phyloP scores from a whole-genome alignment of 2,113 vertebrate species.

The Hucho hucho region DNA sequence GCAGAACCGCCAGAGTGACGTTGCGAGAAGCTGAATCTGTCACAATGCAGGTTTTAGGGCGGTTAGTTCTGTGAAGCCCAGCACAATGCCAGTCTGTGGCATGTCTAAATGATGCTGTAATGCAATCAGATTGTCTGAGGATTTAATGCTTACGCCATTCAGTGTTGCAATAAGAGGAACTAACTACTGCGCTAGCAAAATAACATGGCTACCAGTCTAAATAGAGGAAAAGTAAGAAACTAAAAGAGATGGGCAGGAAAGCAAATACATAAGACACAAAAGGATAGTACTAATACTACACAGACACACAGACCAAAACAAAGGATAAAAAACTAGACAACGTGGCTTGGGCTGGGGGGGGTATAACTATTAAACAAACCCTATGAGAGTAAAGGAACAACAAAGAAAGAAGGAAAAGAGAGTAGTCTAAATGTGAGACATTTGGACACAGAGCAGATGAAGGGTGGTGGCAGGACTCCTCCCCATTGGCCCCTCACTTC shows the following conservation, averaged over 20 bases:
- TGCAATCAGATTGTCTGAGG: conserved; percentile 52
- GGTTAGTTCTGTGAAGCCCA: conserved; percentile 12
- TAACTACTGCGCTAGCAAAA: not conserved
- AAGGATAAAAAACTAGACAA: not conserved
- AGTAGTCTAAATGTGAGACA: not conserved
- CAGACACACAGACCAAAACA: not conserved
- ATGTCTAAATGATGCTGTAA: conserved; percentile 50
- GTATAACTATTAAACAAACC: not conserved
- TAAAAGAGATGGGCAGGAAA: not conserved
- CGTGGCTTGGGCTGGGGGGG: not conserved
- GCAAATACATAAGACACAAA: not conserved
- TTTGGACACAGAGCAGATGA: conserved; percentile 25
- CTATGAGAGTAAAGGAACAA: not conserved
- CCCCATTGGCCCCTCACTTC: not conserved
- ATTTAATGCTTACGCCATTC: conserved; percentile 33
- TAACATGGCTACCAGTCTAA: not conserved
- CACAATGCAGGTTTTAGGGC: conserved; percentile 34
- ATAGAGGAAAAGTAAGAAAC: not conserved
- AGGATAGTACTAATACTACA: not conserved
- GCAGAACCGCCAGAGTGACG: conserved; percentile 17
- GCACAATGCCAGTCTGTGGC: conserved; percentile 53
- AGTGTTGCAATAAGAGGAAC: conserved; percentile 32
- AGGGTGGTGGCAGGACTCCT: not conserved
- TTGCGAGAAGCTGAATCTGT: conserved; percentile 22
- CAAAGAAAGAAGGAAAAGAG: not conserved